phyloP scores from a whole-genome alignment of 1,140 invertebrate species.

The Listronotus oregonensis region DNA sequence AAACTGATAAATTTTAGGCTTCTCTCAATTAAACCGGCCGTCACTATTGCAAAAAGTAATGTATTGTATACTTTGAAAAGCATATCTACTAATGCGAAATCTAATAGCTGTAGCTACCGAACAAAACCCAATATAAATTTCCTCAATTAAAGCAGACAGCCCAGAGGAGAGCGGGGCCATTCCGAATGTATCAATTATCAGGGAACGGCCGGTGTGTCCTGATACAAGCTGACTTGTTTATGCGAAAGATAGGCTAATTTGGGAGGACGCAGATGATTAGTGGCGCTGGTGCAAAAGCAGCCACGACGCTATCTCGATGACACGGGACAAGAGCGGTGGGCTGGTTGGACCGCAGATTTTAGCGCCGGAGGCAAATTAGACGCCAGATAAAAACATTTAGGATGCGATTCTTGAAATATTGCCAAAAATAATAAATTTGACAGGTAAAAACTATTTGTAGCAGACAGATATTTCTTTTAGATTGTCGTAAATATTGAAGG shows the following conservation, averaged over 20 bases:
- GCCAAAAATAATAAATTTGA: no score
- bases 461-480: no score
- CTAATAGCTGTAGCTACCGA: background rate
- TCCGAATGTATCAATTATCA: slow-evolving; percentile 47
- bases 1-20: no score
- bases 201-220: slow-evolving; percentile 42
- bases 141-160: background rate
- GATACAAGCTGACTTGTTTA: slow-evolving; percentile 49
- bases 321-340: slow-evolving; percentile 6
- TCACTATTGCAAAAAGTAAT: no score
- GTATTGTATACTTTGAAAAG: no score
- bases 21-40: no score
- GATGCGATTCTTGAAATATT: no score
- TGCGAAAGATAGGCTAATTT: slow-evolving; percentile 51
- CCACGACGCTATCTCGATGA: slow-evolving; percentile 23
- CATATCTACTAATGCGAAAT: background rate
- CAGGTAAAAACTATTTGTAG: no score
- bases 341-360: no score
- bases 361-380: no score
- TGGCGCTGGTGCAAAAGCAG: slow-evolving; percentile 27
- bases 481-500: no score
- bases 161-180: slow-evolving; percentile 27
- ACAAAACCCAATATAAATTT: background rate
- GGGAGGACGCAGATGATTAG: slow-evolving; percentile 46
- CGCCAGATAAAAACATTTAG: no score